phyloP scores from a whole-genome alignment of 1,140 invertebrate genomes.

The Pseudoatta argentina region DNA sequence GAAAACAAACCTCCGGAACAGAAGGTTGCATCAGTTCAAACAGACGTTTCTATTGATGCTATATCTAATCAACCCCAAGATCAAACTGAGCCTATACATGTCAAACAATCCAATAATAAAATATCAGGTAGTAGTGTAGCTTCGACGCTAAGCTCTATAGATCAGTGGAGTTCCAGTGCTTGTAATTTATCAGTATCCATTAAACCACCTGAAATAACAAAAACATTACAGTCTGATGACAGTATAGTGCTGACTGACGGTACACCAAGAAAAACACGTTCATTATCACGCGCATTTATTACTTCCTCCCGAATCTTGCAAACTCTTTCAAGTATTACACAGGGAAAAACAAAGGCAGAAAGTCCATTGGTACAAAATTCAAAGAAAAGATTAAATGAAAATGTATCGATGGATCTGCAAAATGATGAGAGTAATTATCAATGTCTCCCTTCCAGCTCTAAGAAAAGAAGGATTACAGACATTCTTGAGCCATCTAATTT shows the following conservation, averaged over 20 bases:
- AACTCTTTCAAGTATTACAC: slow-evolving; percentile 81
- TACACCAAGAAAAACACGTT: slow-evolving; percentile 64
- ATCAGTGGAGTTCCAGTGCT: slow-evolving; percentile 82
- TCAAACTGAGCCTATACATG: neutral
- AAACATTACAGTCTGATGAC: slow-evolving; percentile 77
- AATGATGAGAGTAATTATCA: slow-evolving; percentile 42
- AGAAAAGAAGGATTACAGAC: slow-evolving; percentile 83
- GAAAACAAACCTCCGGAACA: slow-evolving; percentile 62
- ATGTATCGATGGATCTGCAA: neutral
- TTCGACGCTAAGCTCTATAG: slow-evolving; percentile 78
- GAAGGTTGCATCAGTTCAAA: slow-evolving; percentile 74
- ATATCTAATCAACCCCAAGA: neutral
- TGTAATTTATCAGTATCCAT: slow-evolving; percentile 75
- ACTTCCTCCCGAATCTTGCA: slow-evolving; percentile 84
- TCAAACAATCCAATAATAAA: slow-evolving; percentile 61
- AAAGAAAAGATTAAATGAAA: slow-evolving; percentile 59
- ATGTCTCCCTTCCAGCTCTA: slow-evolving; percentile 63
- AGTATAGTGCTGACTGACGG: slow-evolving; percentile 67
- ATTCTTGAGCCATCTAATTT: slow-evolving; percentile 61
- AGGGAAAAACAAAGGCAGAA: slow-evolving; percentile 73
- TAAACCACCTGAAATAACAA: slow-evolving; percentile 77
- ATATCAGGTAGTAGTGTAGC: slow-evolving; percentile 65
- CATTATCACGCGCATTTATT: slow-evolving; percentile 80
- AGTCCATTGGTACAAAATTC: slow-evolving; percentile 41
- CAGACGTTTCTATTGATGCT: slow-evolving; percentile 60